phyloP scores from a whole-genome alignment of 2,888 invertebrate species.

The Ochropacha duplaris region DNA sequence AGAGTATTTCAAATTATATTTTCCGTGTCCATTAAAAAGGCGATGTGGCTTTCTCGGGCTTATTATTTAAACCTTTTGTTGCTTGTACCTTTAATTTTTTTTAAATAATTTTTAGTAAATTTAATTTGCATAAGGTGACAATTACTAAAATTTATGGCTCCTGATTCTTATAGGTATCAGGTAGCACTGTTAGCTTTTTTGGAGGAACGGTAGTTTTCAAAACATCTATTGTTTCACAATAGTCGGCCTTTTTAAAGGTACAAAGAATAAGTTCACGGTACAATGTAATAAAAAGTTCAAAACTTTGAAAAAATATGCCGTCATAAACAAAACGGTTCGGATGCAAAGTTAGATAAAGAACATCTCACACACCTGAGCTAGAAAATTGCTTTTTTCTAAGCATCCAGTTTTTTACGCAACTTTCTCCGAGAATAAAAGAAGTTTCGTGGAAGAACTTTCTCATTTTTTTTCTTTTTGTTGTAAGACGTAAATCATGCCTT shows the following conservation, averaged over 20 bases:
- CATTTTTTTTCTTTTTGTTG: conserved; percentile 53
- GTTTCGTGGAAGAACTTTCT: conserved; percentile 77
- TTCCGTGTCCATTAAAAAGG: conserved; percentile 79
- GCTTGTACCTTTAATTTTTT: conserved; percentile 23
- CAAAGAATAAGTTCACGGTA: conserved; percentile 61
- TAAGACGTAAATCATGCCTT: conserved; percentile 67
- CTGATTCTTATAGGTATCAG: conserved; percentile 41
- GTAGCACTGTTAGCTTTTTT: conserved; percentile 60
- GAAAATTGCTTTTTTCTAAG: conserved; percentile 83
- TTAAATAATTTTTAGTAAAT: conserved; percentile 27
- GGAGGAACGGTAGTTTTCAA: conserved; percentile 53
- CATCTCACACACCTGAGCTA: conserved; percentile 83
- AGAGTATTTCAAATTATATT: conserved; percentile 82
- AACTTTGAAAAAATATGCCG: conserved; percentile 79
- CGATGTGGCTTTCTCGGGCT: conserved; percentile 64
- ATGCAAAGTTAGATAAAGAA: conserved; percentile 84
- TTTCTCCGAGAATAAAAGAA: conserved; percentile 81
- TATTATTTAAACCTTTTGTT: conserved; percentile 60
- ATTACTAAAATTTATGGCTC: conserved; percentile 26
- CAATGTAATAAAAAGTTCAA: conserved; percentile 79
- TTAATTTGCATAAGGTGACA: conserved; percentile 29
- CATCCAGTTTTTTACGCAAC: conserved; percentile 81
- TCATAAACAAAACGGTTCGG: conserved; percentile 80
- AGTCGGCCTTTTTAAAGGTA: conserved; percentile 56
- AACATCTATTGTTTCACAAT: conserved; percentile 64